Percentiles rank a stretch among this genome's conserved stretches.
Conservation (phyloP, 35 echinoderm and acorn worm species). For the Strongylocentrotus purpuratus region DNA sequence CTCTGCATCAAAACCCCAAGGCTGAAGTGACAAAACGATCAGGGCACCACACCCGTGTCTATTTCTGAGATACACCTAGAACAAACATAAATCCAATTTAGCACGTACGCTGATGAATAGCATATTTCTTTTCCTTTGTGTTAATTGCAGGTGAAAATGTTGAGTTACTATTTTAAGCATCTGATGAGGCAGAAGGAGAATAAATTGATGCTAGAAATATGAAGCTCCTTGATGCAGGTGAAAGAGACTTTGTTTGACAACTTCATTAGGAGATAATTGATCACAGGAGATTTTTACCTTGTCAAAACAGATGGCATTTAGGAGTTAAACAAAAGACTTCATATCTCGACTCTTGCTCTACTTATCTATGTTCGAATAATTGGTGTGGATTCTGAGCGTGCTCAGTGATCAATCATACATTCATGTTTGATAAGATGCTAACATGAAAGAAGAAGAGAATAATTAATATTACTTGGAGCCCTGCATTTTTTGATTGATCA, state of each 20-base stretch:
- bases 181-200: not conserved
- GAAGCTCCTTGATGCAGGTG: not conserved
- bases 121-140: not conserved
- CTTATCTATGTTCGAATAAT: not conserved
- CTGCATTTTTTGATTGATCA: no score
- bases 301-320: not conserved
- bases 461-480: no score
- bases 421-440: not conserved
- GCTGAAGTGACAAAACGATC: not conserved
- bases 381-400: not conserved
- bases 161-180: not conserved
- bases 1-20: no score
- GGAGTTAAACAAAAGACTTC: not conserved
- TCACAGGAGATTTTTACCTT: not conserved
- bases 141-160: not conserved
- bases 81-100: not conserved
- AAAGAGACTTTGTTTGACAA: not conserved
- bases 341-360: not conserved
- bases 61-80: not conserved
- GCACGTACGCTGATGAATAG: no score
- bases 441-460: not conserved
- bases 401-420: not conserved
- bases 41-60: not conserved
- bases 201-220: not conserved
- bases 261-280: constrained; percentile 12